These are phyloP conservation scores for Hassar affinis DNA, from an alignment of 2,113 vertebrate genomes.

Conservation along the genomic window DNA sequence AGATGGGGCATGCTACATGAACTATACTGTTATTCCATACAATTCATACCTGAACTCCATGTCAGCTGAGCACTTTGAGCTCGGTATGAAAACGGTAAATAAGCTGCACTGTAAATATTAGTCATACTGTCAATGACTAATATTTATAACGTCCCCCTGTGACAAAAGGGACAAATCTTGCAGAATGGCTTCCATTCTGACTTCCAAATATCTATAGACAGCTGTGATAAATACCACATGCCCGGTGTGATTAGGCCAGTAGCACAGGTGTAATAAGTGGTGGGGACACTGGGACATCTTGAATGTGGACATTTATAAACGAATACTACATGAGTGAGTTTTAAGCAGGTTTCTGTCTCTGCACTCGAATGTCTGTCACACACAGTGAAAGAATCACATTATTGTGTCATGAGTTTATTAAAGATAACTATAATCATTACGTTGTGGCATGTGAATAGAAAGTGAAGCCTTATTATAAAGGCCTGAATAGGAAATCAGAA, in stretches of 20 bases:
- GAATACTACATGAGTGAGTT: background rate
- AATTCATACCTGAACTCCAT: background rate
- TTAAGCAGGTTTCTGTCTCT: background rate
- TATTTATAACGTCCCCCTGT: background rate
- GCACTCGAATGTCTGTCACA: background rate
- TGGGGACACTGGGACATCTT: background rate
- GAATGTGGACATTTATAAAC: background rate
- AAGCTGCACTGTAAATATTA: background rate
- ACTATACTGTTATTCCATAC: background rate
- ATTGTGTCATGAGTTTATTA: background rate
- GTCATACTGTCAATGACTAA: background rate
- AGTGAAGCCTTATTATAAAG: background rate
- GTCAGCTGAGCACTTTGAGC: background rate
- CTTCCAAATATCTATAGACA: background rate
- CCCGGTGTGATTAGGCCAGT: background rate
- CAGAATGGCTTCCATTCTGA: background rate
- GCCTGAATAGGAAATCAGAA: background rate
- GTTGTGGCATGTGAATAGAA: background rate
- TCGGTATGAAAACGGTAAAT: background rate
- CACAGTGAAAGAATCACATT: background rate
- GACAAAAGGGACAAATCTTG: background rate
- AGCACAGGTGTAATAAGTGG: background rate
- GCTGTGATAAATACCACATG: background rate
- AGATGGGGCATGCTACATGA: conserved; percentile 20
- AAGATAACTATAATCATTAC: background rate